Evolutionary conservation across 2,888 invertebrate species (phyloP), one percentile per base, ranked within the genome.

Genomic region (Amblyteles armatorius): DNA sequence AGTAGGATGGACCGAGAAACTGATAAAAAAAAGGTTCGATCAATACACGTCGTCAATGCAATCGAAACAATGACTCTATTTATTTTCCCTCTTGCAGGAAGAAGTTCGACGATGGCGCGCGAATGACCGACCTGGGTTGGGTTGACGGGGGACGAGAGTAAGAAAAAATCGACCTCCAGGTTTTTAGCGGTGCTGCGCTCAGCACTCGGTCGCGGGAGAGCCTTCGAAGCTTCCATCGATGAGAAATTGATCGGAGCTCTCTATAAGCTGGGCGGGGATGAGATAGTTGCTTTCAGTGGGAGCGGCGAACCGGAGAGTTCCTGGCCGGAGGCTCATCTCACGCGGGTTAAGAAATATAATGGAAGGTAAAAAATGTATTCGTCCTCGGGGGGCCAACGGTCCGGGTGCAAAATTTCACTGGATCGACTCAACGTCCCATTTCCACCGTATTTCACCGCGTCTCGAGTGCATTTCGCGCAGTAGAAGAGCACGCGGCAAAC

Each of bases 311-410:
- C 55, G 78, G 26, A 57, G 67, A 65, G 67, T 60, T 63, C 50
- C 48, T 19, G 29, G 57, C 60, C 55, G 19, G 13, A 48, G 26
- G 44, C 16, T 44, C 44, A 63, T 69, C 69, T 63, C 50, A 57
- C 19, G 33, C 50, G 65, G 63, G 22, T 80, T 71, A 69, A 80
- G 78, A 68, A 86, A 80, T 78, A 72, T 55, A 82, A 78, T 63
- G 81, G 84, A 83, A 85, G 86, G 84, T 76, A 79, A 83, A 79
- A 84, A 80, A 80, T 77, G 67, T 72, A 33, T 4, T 67, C 57
- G 33, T 50, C 67, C 65, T 52, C 13, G 6, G 29, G 36, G 5
- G 5, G 5, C 29, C 3, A n/a, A 16, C 48, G 26, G 60, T 48
- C 36, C 29, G 33, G 7, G 40, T 44, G 48, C 22, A 16, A 76